Evolutionary conservation across 2,888 invertebrate genomes (phyloP), one percentile per base, ranked within the genome.

Genomic region (Patella ulyssiponensis): DNA sequence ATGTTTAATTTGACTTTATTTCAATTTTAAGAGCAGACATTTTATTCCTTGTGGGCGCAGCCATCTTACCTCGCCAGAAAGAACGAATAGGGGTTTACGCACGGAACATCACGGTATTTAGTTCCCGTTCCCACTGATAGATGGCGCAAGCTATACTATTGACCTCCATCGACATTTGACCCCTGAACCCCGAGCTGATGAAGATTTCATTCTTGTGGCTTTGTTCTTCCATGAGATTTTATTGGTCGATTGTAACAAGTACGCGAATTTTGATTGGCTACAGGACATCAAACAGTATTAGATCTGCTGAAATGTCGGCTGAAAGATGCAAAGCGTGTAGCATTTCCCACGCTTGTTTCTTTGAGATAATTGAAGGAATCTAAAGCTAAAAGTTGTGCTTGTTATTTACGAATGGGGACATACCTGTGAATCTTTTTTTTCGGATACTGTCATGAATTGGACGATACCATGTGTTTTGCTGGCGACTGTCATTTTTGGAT

Each of bases 31-130:
- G 44, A 44, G 44, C 44, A 44, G 44, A 44, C 51, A 73, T 71
- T 52, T 54, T 17, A 52, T 53, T n/a, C 54, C 73, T 27, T 75
- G 82, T 84, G 84, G 82, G 76, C 56, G 83, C 84, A 44, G 84
- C 82, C 82, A 84, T 84, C 79, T 83, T 82, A 84, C 84, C 82
- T 84, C n/a, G 58, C 17, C 69, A 69, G 79, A 81, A 80, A 80
- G 79, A 74, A 76, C 74, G 79, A 73, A 52, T 53, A 27, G 79
- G 84, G 83, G 81, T 72, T 77, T 78, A 76, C 81, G 76, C 69
- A 44, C 75, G 73, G n/a, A 33, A 73, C 27, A 23, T 23, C 70
- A 79, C 52, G 78, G 80, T 73, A 17, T 51, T 64, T 74, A 69
- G 69, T 53, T 69, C 52, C 54, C 52, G 33, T 53, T 52, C 64